Evolutionary conservation across 2,888 invertebrate species (phyloP), one percentile per base, ranked within the genome.

Genomic region (Philopedon plagiatum): DNA sequence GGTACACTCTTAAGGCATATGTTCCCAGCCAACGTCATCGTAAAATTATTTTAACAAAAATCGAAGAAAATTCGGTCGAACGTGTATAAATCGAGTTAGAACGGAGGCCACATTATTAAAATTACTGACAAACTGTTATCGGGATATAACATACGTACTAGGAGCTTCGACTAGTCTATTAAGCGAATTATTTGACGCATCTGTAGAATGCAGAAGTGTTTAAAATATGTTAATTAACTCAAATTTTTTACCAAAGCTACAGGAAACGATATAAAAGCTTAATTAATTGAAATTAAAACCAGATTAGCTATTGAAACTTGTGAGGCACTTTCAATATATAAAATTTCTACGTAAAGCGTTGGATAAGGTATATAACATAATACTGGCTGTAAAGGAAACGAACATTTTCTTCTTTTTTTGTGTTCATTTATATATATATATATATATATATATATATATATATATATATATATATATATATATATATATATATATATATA

Each of bases 211-310:
- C n/a, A n/a, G n/a, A n/a, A n/a, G 34, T 34, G 11, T 9, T 34
- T 34, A 34, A 41, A 41, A 15, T 37, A 37, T 41, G 37, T 21
- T n/a, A 9, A 57, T 54, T 65, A 65, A 56, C 44, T 56, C 13
- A 56, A 11, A 19, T 56, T 41, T 56, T 41, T 57, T 65, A 56
- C 56, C 56, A 65, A n/a, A 23, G 61, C 41, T 37, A 61, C 7
- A 49, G 67, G 67, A 67, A 67, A 58, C 46, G n/a, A 57, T 65
- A 21, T 56, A 65, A 29, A 32, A 32, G 44, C 41, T 56, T 57
- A 57, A 57, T 65, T 57, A 65, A 26, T 19, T 15, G 5, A 41
- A 57, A 44, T 65, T 65, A 65, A 65, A 65, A 65, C 34, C 63
- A 51, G 32, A 49, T n/a, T 51, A 19, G 37, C 34, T 62, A 63